Conservation (phyloP, 1,140 invertebrate species). For the Ruditapes philippinarum region DNA sequence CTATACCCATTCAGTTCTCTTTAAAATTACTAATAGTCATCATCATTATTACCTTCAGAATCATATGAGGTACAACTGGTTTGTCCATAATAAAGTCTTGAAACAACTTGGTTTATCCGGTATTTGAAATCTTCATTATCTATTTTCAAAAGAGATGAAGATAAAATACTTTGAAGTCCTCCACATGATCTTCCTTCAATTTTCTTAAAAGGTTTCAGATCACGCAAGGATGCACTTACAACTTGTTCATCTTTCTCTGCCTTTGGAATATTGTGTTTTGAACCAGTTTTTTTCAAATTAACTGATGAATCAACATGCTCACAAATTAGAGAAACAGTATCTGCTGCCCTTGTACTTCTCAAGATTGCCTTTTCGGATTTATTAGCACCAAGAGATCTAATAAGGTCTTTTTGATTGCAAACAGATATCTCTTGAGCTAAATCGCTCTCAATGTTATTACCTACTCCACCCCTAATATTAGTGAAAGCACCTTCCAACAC, state of each 20-base stretch:
- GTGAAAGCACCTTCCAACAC: conserved; percentile 15
- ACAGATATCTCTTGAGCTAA: conserved; percentile 9
- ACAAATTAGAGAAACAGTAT: neutral
- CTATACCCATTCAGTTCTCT: no score
- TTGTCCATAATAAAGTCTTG: neutral
- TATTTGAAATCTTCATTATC: neutral
- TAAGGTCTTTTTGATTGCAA: conserved; percentile 12
- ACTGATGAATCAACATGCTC: neutral
- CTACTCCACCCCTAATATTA: neutral
- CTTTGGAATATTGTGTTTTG: neutral
- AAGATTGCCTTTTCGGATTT: neutral
- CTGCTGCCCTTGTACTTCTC: neutral
- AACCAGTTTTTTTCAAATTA: neutral
- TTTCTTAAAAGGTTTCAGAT: neutral
- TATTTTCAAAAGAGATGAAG: neutral
- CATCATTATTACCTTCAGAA: neutral
- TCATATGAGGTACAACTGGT: neutral
- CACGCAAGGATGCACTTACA: neutral
- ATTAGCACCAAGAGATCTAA: neutral
- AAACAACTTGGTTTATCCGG: neutral
- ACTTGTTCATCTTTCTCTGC: conserved; percentile 2
- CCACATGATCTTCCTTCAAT: neutral
- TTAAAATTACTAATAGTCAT: neutral
- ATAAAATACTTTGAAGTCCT: neutral
- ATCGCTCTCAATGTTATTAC: conserved; percentile 1